Evolutionary conservation across 2,113 vertebrate species (phyloP), one percentile per base, ranked within the genome.

Genomic region (Brachyistius frenatus): DNA sequence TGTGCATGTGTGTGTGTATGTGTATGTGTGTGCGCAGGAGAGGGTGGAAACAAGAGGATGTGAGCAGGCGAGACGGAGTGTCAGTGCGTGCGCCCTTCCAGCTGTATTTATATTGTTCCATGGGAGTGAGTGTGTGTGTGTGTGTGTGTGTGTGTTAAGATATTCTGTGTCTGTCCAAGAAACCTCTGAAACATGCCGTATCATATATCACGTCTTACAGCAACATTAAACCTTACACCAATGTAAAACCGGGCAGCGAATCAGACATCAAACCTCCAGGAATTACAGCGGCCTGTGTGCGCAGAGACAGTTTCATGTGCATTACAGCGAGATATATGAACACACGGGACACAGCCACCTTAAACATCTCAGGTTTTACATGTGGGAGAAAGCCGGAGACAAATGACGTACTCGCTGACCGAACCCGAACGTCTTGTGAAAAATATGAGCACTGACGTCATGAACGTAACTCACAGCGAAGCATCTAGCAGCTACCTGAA

Each of bases 221-320:
- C 80, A 86, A 90, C 84, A 78, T 83, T 90, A 89, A 93, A 88
- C 88, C 76, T n/a, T 66, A 88, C 80, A 84, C 69, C 46, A 11
- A 72, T 67, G 75, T 86, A 84, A 81, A 86, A 89, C 73, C n/a
- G 55, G 80, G 78, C 87, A 82, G 73, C 87, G 82, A 85, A 89
- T 91, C 89, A 84, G 81, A 90, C 81, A 87, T 88, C 82, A 84
- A 85, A 74, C 74, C 75, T 33, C 1, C 13, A 53, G 83, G 90
- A 91, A 61, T 83, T 86, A 89, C 50, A 31, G 73, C 78, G 1
- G 66, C 36, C 65, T 13, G 64, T 7, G 84, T 14, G 61, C 3
- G 39, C 73, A 70, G 23, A 61, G 84, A 81, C 89, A 84, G 73
- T 78, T 91, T 91, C 74, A 87, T 84, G 70, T 72, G 84, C 81